Conservation (phyloP, 2,888 invertebrate genomes). For the Neoitamus cyanurus region DNA sequence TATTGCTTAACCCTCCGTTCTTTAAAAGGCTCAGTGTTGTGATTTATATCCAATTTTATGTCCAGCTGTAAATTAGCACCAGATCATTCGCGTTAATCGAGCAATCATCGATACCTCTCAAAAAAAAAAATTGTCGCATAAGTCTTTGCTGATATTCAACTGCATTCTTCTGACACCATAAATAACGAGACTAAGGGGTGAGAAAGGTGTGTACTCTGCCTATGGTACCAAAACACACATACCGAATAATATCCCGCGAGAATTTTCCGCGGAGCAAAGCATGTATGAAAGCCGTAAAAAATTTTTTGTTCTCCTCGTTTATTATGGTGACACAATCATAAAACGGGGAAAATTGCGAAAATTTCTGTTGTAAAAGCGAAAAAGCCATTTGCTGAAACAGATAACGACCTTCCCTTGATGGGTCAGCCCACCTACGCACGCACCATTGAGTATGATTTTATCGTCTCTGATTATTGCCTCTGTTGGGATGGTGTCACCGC, state of each 20-base stretch:
- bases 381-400: neutral
- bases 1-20: neutral
- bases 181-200: neutral
- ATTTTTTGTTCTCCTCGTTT: neutral
- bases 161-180: neutral
- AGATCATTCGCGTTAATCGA: neutral
- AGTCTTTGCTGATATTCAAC: neutral
- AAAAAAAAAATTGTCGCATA: neutral
- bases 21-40: neutral
- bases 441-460: neutral
- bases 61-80: neutral
- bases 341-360: neutral
- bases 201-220: neutral
- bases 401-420: neutral
- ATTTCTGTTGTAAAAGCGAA: neutral
- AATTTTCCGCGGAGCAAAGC: neutral
- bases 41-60: neutral
- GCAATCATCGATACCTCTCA: neutral
- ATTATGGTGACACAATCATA: slow-evolving; percentile 1
- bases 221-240: neutral
- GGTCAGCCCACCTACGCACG: neutral
- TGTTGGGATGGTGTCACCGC: neutral
- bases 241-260: neutral
- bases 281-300: neutral
- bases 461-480: neutral